phyloP scores from a whole-genome alignment of 2,113 vertebrate genomes.

The Lophotis ruficrista region DNA sequence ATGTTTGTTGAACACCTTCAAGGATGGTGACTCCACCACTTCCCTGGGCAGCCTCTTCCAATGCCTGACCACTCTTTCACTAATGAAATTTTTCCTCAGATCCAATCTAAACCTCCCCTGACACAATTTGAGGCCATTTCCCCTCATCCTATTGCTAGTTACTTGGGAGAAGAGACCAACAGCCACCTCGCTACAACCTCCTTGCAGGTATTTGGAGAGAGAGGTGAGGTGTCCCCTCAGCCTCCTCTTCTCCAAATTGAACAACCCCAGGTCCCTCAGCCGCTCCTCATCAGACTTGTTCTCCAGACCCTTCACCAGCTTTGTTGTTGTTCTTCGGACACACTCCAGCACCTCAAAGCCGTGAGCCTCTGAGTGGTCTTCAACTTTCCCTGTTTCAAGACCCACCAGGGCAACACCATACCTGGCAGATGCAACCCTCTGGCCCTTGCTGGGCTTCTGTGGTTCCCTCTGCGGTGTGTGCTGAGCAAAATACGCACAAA shows the following conservation, averaged over 20 bases:
- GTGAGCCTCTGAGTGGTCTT: neutral
- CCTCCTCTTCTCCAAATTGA: neutral
- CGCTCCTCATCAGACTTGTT: neutral
- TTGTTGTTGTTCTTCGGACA: neutral
- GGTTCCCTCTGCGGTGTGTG: neutral
- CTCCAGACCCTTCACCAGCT: neutral
- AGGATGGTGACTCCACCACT: neutral
- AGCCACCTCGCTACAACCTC: too few relatives aligned
- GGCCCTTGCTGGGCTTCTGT: neutral
- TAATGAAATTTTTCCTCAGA: neutral
- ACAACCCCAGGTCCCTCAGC: neutral
- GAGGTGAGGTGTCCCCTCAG: neutral
- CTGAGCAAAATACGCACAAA: neutral
- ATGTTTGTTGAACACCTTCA: neutral
- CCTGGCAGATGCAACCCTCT: neutral
- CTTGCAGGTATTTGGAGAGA: neutral
- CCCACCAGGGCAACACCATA: neutral
- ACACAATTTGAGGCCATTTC: neutral
- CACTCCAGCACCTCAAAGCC: fast-evolving
- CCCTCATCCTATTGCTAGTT: neutral
- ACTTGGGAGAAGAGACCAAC: neutral
- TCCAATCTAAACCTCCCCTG: neutral
- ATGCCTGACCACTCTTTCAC: too few relatives aligned
- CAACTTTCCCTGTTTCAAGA: neutral
- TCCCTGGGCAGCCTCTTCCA: neutral